These are phyloP conservation scores for Cynocephalus volans DNA, from an alignment of 2,113 vertebrate genomes.

Conservation along the genomic window DNA sequence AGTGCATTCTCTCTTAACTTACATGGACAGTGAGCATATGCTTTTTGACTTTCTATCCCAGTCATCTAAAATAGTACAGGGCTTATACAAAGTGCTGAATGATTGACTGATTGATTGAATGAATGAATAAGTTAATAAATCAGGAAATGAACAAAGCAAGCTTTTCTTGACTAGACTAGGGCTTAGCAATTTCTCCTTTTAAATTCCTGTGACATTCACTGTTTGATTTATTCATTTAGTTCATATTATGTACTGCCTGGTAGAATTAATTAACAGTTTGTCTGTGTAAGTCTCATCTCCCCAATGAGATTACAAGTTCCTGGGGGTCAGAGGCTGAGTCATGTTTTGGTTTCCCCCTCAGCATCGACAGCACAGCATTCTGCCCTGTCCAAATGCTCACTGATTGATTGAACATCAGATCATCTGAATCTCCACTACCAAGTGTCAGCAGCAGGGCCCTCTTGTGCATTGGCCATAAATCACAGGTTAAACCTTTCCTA, in stretches of 20 bases:
- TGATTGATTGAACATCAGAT: slow-evolving; percentile 4
- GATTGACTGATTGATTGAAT: background rate
- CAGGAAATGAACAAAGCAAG: background rate
- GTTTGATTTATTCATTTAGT: background rate
- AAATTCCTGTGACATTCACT: background rate
- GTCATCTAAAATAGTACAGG: background rate
- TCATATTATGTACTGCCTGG: background rate
- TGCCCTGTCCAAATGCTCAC: background rate
- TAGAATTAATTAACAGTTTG: slow-evolving; percentile 31
- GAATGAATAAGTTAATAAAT: background rate
- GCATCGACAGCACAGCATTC: background rate
- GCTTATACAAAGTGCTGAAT: background rate
- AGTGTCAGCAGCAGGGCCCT: background rate
- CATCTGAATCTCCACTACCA: background rate
- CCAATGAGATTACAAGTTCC: background rate
- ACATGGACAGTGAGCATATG: background rate
- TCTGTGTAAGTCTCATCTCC: background rate
- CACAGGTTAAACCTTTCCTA: background rate
- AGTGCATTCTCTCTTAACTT: background rate
- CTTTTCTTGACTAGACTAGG: background rate
- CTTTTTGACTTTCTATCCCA: background rate
- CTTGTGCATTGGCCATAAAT: background rate
- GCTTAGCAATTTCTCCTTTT: background rate
- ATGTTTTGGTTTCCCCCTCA: background rate
- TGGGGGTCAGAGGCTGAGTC: slow-evolving; percentile 8